Percentiles rank a stretch among this genome's conserved stretches.
Evolutionary conservation across 2,113 vertebrate genomes (phyloP).

Genomic region (Marcusenius ussheri): DNA sequence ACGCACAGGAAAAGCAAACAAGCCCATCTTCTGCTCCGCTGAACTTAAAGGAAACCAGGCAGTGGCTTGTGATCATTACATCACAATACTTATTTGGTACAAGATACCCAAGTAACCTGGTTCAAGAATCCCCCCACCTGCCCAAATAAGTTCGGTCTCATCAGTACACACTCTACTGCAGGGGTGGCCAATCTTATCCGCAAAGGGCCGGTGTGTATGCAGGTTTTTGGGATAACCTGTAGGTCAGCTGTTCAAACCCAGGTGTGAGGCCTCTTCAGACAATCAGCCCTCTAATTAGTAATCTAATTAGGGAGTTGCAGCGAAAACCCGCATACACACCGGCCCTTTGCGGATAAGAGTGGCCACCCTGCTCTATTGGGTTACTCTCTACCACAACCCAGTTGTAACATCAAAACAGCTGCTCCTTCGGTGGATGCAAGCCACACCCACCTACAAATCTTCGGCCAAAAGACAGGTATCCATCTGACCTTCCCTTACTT

Average conservation of each 20-base stretch:
- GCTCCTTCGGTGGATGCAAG: neutral
- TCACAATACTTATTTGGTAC: neutral
- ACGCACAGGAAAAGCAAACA: neutral
- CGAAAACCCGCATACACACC: too few species aligned
- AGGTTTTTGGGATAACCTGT: too few species aligned
- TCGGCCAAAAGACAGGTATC: neutral
- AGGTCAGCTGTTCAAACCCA: too few species aligned
- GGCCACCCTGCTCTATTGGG: neutral
- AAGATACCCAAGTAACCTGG: neutral
- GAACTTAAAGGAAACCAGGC: neutral
- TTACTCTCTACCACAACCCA: neutral
- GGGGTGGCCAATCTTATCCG: too few species aligned
- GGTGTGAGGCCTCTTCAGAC: too few species aligned
- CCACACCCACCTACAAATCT: neutral
- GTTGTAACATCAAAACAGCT: neutral
- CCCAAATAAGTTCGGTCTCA: neutral
- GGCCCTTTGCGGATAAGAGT: too few species aligned
- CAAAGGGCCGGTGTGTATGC: too few species aligned
- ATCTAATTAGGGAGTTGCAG: too few species aligned
- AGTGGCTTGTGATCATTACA: neutral
- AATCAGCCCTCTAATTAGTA: too few species aligned
- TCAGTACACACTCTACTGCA: too few species aligned
- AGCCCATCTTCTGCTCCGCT: neutral
- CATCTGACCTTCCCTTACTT: neutral
- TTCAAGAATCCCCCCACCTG: neutral